Evolutionary conservation across 1,140 invertebrate genomes (phyloP).

Genomic region (Cherax destructor): DNA sequence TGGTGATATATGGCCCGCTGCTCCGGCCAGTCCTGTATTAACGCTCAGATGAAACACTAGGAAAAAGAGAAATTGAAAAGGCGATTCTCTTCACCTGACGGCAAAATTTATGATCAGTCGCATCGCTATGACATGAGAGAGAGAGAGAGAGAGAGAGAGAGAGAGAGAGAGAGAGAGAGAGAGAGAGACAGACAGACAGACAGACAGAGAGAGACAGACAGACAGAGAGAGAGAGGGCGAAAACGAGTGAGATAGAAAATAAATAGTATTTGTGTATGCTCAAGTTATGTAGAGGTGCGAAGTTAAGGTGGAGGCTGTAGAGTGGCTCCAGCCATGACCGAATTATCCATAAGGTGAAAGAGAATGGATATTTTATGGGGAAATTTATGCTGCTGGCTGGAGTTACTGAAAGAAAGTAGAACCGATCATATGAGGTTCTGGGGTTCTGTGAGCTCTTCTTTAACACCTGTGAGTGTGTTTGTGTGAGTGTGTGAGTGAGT

Average conservation of each 20-base stretch:
- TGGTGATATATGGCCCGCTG: neutral
- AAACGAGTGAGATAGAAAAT: neutral
- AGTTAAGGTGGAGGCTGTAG: neutral
- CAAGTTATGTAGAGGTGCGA: neutral
- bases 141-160: too few relatives aligned
- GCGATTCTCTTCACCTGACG: neutral
- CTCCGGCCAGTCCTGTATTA: neutral
- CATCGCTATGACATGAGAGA: neutral
- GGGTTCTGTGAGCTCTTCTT: too few relatives aligned
- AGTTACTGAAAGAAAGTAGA: neutral
- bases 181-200: neutral
- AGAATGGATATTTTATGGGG: neutral
- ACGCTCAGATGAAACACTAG: neutral
- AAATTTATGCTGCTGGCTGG: neutral
- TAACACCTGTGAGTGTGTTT: too few relatives aligned
- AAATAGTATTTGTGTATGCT: neutral
- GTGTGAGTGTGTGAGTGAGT: too few relatives aligned
- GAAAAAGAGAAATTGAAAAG: neutral
- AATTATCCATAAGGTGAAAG: neutral
- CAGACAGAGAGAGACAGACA: neutral
- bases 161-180: neutral
- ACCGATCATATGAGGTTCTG: too few relatives aligned
- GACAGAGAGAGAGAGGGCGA: neutral
- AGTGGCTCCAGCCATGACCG: too few relatives aligned
- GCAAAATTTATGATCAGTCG: neutral